These are phyloP conservation scores for Xerus rutilus DNA, from an alignment of 2,797 vertebrate genomes.

Conservation along the genomic window DNA sequence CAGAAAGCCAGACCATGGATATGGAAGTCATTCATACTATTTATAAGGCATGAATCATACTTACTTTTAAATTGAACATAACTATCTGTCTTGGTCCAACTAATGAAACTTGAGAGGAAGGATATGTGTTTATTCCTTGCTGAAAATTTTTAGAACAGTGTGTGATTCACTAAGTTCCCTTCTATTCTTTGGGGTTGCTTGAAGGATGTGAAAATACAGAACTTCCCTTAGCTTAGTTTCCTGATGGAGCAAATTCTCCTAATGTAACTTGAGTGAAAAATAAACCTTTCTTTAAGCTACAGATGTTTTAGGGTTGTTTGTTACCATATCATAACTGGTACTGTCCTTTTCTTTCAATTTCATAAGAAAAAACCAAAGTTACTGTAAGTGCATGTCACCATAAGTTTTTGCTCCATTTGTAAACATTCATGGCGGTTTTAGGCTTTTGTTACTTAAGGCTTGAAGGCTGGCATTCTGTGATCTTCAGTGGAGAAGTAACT, in stretches of 20 bases:
- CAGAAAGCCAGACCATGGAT: background rate
- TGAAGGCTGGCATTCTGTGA: background rate
- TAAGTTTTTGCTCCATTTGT: background rate
- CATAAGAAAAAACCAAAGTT: background rate
- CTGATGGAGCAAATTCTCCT: background rate
- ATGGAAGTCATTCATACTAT: background rate
- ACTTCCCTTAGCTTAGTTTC: background rate
- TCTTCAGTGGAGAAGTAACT: background rate
- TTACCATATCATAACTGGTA: background rate
- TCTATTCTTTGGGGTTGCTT: background rate
- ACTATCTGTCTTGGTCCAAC: background rate
- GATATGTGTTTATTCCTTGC: background rate
- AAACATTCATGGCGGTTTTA: background rate
- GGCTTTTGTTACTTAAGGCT: background rate
- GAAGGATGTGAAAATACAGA: slow-evolving; percentile 1
- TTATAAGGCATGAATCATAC: background rate
- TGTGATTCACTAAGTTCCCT: background rate
- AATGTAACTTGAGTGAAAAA: background rate
- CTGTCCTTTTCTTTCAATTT: background rate
- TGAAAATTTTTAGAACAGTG: background rate
- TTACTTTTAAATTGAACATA: background rate
- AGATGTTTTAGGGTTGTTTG: background rate
- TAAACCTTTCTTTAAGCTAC: background rate
- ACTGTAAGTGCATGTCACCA: background rate
- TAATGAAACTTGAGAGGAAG: background rate